A percentile compares a stretch with the other conserved stretches of the same genome.
phyloP scores from a whole-genome alignment of 2,113 vertebrate genomes.

The Strix uralensis region DNA sequence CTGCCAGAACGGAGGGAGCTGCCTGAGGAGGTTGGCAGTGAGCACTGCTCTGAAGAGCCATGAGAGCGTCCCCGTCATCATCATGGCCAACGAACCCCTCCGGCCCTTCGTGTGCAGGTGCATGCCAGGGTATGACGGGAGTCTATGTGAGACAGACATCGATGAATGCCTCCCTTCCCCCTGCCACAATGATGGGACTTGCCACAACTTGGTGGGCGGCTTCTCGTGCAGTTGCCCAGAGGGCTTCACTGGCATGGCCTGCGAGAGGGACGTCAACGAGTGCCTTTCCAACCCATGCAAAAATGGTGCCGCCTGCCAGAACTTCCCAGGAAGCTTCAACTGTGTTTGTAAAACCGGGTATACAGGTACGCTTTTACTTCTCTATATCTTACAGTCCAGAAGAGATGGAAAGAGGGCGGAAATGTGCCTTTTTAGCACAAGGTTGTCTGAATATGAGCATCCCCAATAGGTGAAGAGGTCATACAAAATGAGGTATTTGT shows the following conservation, averaged over 20 bases:
- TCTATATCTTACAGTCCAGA: neutral
- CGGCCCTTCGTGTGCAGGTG: constrained; percentile 89
- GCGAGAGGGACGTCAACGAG: constrained; percentile 95
- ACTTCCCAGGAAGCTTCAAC: constrained; percentile 93
- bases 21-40: constrained; percentile 85
- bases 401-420: neutral
- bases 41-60: constrained; percentile 72
- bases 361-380: constrained; percentile 80
- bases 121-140: constrained; percentile 86
- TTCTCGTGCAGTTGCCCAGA: constrained; percentile 93
- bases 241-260: constrained; percentile 94
- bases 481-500: neutral
- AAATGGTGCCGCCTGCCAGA: constrained; percentile 92
- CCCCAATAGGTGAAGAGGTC: neutral
- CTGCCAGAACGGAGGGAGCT: constrained; percentile 93
- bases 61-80: constrained; percentile 88
- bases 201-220: constrained; percentile 92
- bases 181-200: constrained; percentile 94
- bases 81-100: constrained; percentile 86
- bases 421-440: neutral
- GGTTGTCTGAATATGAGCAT: neutral
- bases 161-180: constrained; percentile 92
- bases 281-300: constrained; percentile 93
- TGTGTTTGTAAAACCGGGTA: constrained; percentile 93
- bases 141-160: constrained; percentile 86